These are phyloP conservation scores for Florisuga fusca DNA, from an alignment of 2,797 vertebrate species.

Conservation along the genomic window DNA sequence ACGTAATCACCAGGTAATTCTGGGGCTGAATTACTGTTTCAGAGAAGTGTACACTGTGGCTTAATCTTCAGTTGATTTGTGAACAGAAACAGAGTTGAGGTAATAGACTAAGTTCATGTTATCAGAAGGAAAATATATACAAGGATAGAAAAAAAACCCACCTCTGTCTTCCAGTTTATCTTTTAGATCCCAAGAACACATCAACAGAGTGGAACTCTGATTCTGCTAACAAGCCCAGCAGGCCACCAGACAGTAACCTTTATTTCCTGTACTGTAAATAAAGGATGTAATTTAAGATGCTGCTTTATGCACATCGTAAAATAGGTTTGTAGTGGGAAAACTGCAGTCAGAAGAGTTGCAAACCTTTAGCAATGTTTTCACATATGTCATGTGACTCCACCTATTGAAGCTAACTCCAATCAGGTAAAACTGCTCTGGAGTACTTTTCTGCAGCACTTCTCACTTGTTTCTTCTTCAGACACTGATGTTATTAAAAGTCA, in stretches of 20 bases:
- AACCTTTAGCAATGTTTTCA: background rate
- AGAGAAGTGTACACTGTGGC: background rate
- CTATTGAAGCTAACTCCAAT: background rate
- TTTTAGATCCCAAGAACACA: background rate
- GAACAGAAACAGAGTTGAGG: background rate
- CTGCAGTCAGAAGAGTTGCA: background rate
- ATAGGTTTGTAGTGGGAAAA: background rate
- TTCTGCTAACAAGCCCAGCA: conserved; percentile 17
- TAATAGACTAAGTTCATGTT: background rate
- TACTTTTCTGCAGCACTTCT: background rate
- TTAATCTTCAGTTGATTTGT: background rate
- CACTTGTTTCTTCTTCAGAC: background rate
- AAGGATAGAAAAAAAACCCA: background rate
- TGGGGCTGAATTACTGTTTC: background rate
- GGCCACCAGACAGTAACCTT: background rate
- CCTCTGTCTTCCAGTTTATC: background rate
- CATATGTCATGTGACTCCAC: background rate
- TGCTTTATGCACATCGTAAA: background rate
- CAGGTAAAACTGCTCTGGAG: background rate
- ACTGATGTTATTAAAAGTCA: background rate
- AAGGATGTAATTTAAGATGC: conserved; percentile 7
- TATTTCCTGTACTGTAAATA: conserved; percentile 10
- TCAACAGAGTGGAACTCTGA: background rate
- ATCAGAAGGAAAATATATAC: background rate
- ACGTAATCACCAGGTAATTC: background rate